These are phyloP conservation scores for Phrynocephalus forsythii DNA, from an alignment of 2,797 vertebrate genomes.

Conservation along the genomic window DNA sequence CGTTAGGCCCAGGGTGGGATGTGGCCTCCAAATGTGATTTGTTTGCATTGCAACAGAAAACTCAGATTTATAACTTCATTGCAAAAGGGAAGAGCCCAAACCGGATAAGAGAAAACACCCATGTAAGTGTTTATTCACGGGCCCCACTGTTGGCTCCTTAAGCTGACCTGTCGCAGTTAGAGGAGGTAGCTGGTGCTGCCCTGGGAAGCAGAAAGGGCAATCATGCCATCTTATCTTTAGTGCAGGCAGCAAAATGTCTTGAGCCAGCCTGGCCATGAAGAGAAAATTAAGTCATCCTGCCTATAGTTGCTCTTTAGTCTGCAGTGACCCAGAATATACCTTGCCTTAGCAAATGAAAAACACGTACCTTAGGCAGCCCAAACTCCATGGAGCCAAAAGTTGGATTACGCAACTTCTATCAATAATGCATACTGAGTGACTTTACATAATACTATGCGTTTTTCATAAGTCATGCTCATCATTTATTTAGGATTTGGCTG, in stretches of 20 bases:
- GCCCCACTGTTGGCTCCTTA: no score
- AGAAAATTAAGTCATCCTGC: neutral
- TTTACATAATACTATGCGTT: neutral
- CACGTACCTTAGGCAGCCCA: neutral
- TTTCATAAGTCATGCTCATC: neutral
- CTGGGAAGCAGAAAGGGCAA: neutral
- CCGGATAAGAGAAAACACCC: no score
- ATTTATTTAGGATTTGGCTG: neutral
- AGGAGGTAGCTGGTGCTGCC: neutral
- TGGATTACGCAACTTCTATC: neutral
- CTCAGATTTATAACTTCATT: no score
- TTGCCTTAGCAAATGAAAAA: neutral
- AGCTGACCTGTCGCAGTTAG: neutral
- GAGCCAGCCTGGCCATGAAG: neutral
- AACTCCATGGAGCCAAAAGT: neutral
- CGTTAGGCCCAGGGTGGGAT: neutral
- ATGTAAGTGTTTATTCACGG: no score
- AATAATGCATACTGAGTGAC: neutral
- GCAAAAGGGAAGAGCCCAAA: no score
- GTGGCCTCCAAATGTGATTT: neutral
- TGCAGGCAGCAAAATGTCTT: neutral
- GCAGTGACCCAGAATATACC: neutral
- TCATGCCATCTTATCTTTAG: neutral
- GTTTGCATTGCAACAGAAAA: no score
- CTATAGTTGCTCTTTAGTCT: neutral